Evolutionary conservation across 1,140 invertebrate genomes (phyloP).

Genomic region (Gonioctena quinquepunctata): DNA sequence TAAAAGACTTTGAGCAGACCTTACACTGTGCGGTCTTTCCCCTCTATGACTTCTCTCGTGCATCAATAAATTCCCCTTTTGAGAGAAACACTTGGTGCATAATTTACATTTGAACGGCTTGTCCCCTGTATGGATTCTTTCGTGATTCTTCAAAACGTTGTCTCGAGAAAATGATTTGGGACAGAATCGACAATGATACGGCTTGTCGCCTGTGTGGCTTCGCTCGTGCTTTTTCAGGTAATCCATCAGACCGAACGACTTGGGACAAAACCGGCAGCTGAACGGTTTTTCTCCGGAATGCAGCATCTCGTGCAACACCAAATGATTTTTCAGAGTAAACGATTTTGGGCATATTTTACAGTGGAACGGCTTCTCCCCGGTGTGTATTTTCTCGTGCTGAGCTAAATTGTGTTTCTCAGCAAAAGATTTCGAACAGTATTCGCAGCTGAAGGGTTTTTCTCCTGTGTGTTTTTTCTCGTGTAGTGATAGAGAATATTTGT

Average conservation of each 20-base stretch:
- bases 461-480: conserved; percentile 50
- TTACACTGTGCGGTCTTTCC: background rate
- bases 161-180: conserved; percentile 62
- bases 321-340: conserved; percentile 59
- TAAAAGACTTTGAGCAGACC: background rate
- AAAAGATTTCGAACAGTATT: conserved; percentile 60
- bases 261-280: conserved; percentile 58
- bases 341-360: conserved; percentile 59
- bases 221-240: conserved; percentile 36
- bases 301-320: conserved; percentile 60
- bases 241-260: conserved; percentile 52
- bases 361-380: conserved; percentile 56
- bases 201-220: conserved; percentile 72
- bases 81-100: conserved; percentile 25
- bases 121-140: conserved; percentile 64
- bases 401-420: conserved; percentile 27
- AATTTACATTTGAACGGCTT: conserved; percentile 46
- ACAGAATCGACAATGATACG: conserved; percentile 72
- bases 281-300: conserved; percentile 61
- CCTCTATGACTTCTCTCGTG: background rate
- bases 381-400: conserved; percentile 63
- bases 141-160: conserved; percentile 64
- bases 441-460: conserved; percentile 67
- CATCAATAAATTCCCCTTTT: too few species aligned
- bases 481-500: background rate